A percentile compares a stretch with the other conserved stretches of the same genome.
These are phyloP conservation scores for Stomorhina lunata DNA, from an alignment of 2,888 invertebrate species.

Conservation along the genomic window DNA sequence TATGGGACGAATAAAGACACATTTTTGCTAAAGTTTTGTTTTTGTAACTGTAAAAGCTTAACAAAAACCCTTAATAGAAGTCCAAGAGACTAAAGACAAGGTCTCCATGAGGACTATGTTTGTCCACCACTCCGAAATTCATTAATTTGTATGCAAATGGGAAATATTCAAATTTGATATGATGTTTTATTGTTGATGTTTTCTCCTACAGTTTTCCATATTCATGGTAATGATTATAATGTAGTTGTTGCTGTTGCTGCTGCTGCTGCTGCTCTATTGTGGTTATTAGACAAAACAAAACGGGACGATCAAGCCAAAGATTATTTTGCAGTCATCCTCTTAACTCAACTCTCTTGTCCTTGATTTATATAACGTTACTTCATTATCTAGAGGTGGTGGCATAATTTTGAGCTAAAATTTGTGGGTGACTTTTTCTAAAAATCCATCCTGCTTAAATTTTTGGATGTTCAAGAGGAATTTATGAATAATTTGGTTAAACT, in stretches of 20 bases:
- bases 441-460: neutral
- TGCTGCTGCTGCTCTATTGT: constrained; percentile 9
- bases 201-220: neutral
- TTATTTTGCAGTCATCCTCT: neutral
- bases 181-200: constrained; percentile 37
- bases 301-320: constrained; percentile 2
- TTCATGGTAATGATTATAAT: neutral
- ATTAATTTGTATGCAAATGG: constrained; percentile 64
- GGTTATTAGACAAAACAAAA: neutral
- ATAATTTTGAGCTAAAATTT: neutral
- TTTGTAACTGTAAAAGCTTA: too few relatives aligned
- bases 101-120: neutral
- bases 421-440: neutral
- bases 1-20: too few relatives aligned
- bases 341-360: neutral
- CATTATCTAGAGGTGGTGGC: neutral
- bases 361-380: neutral
- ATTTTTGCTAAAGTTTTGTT: too few relatives aligned
- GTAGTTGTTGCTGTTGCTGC: neutral
- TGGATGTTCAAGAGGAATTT: neutral
- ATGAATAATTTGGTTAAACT: constrained; percentile 15
- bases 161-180: constrained; percentile 62
- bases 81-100: neutral
- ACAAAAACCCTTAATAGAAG: too few relatives aligned
- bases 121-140: constrained; percentile 34